phyloP scores from a whole-genome alignment of 2,888 invertebrate species.

The Acronicta leporina region DNA sequence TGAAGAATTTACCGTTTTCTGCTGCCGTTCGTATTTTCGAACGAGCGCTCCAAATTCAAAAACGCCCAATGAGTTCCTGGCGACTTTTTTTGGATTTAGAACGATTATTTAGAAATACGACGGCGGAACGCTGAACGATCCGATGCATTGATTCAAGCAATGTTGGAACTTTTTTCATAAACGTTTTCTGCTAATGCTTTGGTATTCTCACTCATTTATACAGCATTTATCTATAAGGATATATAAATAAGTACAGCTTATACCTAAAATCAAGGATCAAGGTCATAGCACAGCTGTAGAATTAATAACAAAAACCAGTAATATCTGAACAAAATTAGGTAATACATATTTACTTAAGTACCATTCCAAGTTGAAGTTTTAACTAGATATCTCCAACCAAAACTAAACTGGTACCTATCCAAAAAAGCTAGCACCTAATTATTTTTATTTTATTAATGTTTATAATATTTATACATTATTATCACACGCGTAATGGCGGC shows the following conservation, averaged over 20 bases:
- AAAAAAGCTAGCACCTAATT: neutral
- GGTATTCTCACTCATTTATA: neutral
- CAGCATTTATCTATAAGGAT: no score
- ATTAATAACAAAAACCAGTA: no score
- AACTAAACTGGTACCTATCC: constrained; percentile 1
- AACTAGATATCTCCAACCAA: neutral
- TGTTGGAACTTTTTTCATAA: neutral
- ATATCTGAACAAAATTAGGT: no score
- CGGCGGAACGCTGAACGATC: constrained; percentile 10
- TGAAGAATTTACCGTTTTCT: constrained; percentile 62
- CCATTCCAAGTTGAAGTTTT: no score
- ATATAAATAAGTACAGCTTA: no score
- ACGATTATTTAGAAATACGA: constrained; percentile 44
- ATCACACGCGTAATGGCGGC: constrained; percentile 67
- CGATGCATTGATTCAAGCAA: constrained; percentile 4
- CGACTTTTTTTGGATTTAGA: constrained; percentile 45
- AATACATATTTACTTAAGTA: no score
- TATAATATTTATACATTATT: constrained; percentile 47
- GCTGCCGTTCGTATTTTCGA: constrained; percentile 58
- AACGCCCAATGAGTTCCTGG: constrained; percentile 49
- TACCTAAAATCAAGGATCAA: neutral
- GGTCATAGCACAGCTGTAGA: no score
- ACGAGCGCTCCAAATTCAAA: constrained; percentile 48
- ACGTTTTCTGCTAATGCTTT: no score
- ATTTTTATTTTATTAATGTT: constrained; percentile 23